These are phyloP conservation scores for Drosophila algonquin DNA, from an alignment of 2,888 invertebrate species.

Conservation along the genomic window DNA sequence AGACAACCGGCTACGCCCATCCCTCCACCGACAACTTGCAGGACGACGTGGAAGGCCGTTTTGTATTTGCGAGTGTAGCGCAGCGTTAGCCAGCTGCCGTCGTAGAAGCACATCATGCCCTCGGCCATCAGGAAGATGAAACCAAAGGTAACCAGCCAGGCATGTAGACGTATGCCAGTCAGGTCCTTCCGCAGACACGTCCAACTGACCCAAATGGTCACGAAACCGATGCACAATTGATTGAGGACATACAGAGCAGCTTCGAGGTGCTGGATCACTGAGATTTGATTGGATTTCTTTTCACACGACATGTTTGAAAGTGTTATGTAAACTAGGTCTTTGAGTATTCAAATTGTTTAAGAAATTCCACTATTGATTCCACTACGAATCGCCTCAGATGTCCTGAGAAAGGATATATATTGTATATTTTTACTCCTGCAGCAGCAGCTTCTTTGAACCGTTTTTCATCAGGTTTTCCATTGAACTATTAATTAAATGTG, in stretches of 20 bases:
- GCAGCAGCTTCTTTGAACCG: constrained; percentile 4
- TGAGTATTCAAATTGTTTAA: neutral
- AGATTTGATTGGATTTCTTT: constrained; percentile 22
- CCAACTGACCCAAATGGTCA: constrained; percentile 79
- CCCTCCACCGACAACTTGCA: constrained; percentile 73
- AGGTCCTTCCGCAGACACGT: constrained; percentile 67
- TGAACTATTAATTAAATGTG: constrained; percentile 12
- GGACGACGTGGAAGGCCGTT: constrained; percentile 73
- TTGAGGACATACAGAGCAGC: constrained; percentile 70
- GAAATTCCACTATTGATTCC: no score
- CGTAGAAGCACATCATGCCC: constrained; percentile 79
- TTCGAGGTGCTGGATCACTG: constrained; percentile 63
- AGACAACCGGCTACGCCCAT: constrained; percentile 77
- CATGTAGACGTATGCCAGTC: constrained; percentile 69
- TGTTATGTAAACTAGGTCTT: neutral
- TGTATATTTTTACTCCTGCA: neutral
- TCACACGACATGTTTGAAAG: constrained; percentile 29
- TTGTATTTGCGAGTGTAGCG: constrained; percentile 68
- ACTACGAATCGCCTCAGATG: neutral
- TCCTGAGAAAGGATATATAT: neutral
- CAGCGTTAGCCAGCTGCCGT: constrained; percentile 69
- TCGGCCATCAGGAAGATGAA: constrained; percentile 81
- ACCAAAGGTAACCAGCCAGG: constrained; percentile 78
- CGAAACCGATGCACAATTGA: constrained; percentile 79
- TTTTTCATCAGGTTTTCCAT: constrained; percentile 14